These are phyloP conservation scores for Galemys pyrenaicus DNA, from an alignment of 2,113 vertebrate species.

Conservation along the genomic window DNA sequence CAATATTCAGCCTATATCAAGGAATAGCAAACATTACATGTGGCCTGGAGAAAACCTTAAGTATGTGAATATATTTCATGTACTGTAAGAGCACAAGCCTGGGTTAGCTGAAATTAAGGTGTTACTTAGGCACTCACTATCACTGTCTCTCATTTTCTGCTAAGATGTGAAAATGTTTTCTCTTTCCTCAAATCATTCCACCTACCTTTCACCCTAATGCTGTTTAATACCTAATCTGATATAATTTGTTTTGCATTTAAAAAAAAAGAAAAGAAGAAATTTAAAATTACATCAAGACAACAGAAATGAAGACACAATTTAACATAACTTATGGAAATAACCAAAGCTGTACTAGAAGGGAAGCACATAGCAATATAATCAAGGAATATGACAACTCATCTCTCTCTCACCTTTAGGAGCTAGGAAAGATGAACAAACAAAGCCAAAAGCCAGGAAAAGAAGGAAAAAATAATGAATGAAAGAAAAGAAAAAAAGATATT, in stretches of 20 bases:
- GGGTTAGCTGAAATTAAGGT: background rate
- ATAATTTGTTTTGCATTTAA: background rate
- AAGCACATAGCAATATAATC: too few relatives aligned
- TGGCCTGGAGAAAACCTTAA: background rate
- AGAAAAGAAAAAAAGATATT: too few relatives aligned
- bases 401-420: too few relatives aligned
- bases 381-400: too few relatives aligned
- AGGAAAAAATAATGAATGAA: too few relatives aligned
- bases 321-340: too few relatives aligned
- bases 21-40: background rate
- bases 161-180: background rate
- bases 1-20: background rate
- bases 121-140: background rate
- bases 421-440: too few relatives aligned
- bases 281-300: too few relatives aligned
- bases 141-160: background rate
- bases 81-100: background rate
- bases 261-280: background rate
- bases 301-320: too few relatives aligned
- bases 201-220: background rate
- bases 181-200: background rate
- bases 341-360: too few relatives aligned
- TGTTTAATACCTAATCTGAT: background rate
- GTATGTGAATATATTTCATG: rapidly evolving
- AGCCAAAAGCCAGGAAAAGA: too few relatives aligned